phyloP scores from a whole-genome alignment of 2,888 invertebrate species.

The Hyles lineata region DNA sequence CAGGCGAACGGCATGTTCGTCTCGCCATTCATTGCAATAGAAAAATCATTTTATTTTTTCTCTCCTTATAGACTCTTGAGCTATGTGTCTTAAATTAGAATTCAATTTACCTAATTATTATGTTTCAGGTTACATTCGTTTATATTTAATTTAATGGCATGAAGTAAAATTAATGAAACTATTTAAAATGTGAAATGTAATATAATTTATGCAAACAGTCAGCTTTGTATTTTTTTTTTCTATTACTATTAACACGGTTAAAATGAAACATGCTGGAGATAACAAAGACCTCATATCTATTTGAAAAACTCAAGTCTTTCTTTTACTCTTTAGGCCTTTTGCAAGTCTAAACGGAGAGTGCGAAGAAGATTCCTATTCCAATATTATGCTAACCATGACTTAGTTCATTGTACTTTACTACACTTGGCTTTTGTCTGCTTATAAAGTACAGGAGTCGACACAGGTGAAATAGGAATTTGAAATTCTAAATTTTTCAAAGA shows the following conservation, averaged over 20 bases:
- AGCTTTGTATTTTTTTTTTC: neutral
- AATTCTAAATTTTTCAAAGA: neutral
- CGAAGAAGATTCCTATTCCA: neutral
- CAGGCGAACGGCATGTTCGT: too few relatives aligned
- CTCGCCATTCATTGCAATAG: too few relatives aligned
- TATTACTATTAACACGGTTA: neutral
- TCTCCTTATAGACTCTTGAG: too few relatives aligned
- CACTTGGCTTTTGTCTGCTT: neutral
- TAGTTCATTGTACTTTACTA: neutral
- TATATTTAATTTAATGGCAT: too few relatives aligned
- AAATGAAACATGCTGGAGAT: neutral
- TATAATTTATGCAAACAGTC: too few relatives aligned
- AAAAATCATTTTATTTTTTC: too few relatives aligned
- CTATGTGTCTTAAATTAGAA: too few relatives aligned
- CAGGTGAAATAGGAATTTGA: neutral
- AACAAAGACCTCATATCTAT: neutral
- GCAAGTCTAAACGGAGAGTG: neutral
- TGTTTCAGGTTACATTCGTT: too few relatives aligned
- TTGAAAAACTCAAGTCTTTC: neutral
- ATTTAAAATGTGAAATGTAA: too few relatives aligned
- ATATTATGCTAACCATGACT: neutral
- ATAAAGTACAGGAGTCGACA: neutral
- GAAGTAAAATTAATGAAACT: too few relatives aligned
- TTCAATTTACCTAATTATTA: too few relatives aligned
- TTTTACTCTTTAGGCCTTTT: neutral